A percentile compares a stretch with the other conserved stretches of the same genome.
Evolutionary conservation across 2,113 vertebrate genomes (phyloP).

Genomic region (Romanogobio albipinnatus): DNA sequence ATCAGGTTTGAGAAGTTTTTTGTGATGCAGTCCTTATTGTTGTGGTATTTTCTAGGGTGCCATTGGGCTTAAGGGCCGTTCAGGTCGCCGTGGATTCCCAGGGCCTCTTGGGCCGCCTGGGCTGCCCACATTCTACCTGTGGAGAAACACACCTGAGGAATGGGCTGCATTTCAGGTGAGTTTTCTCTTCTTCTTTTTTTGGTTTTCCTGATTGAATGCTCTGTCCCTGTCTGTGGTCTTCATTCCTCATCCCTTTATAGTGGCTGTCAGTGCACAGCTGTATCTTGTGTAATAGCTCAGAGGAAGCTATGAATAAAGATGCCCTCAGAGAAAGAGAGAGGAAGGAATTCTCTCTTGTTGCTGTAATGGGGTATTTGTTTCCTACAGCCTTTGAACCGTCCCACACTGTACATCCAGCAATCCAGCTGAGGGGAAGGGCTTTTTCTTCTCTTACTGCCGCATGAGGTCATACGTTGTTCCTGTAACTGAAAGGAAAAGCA

Average conservation of each 20-base stretch:
- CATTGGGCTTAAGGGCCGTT: slow-evolving; percentile 72
- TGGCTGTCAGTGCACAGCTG: slow-evolving; percentile 58
- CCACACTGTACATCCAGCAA: slow-evolving; percentile 4
- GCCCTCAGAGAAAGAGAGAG: slow-evolving; percentile 41
- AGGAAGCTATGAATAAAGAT: slow-evolving; percentile 49
- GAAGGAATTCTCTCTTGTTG: slow-evolving; percentile 48
- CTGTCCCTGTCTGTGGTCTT: slow-evolving; percentile 2
- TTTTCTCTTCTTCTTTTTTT: not conserved
- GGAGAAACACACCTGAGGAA: slow-evolving; percentile 85
- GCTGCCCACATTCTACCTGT: slow-evolving; percentile 81
- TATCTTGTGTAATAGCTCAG: slow-evolving; percentile 47
- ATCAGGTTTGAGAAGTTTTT: not conserved
- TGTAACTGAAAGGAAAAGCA: slow-evolving; percentile 8
- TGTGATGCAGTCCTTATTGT: not conserved
- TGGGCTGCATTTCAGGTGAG: slow-evolving; percentile 83
- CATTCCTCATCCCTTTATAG: slow-evolving; percentile 59
- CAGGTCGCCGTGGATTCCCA: slow-evolving; percentile 69
- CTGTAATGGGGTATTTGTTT: slow-evolving; percentile 58
- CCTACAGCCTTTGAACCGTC: slow-evolving; percentile 55
- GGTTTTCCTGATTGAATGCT: not conserved
- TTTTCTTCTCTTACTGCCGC: not conserved
- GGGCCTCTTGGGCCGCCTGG: slow-evolving; percentile 79
- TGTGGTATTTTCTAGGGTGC: slow-evolving; percentile 71
- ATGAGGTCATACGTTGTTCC: slow-evolving; percentile 28
- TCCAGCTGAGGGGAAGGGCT: slow-evolving; percentile 9